A percentile compares a stretch with the other conserved stretches of the same genome.
Conservation (phyloP, 2,888 invertebrate species). For the Diachrysia chrysitis region DNA sequence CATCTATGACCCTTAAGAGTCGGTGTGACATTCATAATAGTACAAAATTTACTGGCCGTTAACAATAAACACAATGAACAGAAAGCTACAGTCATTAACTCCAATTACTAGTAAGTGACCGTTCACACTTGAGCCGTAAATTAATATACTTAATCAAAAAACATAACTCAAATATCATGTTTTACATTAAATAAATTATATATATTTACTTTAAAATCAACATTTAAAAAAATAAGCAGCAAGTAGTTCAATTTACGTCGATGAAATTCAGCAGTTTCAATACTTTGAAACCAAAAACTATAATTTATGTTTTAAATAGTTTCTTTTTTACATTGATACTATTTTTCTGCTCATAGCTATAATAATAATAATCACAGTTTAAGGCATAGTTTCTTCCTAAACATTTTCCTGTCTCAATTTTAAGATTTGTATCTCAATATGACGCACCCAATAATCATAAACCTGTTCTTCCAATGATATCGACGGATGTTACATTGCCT, state of each 20-base stretch:
- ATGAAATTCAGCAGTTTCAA: no score
- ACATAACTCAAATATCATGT: no score
- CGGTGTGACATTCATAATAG: constrained; percentile 21
- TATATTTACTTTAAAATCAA: no score
- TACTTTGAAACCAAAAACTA: no score
- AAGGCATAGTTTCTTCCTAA: not conserved
- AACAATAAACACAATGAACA: constrained; percentile 52
- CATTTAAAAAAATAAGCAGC: no score
- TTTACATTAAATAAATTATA: no score
- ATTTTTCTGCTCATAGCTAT: no score
- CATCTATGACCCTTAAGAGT: constrained; percentile 30
- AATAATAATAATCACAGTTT: no score
- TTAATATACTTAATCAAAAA: no score
- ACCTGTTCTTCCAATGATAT: not conserved
- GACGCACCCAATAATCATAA: constrained; percentile 9
- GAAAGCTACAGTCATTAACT: constrained; percentile 54
- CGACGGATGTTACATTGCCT: not conserved
- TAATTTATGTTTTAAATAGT: no score
- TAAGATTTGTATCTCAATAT: not conserved
- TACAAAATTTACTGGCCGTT: constrained; percentile 13
- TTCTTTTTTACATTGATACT: no score
- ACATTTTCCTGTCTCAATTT: not conserved
- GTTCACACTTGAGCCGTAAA: constrained; percentile 39
- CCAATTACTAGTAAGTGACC: constrained; percentile 44
- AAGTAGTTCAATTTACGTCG: no score